A percentile compares a stretch with the other conserved stretches of the same genome.
These are phyloP conservation scores for Forbesichthys agassizii DNA, from an alignment of 2,113 vertebrate species.

Conservation along the genomic window DNA sequence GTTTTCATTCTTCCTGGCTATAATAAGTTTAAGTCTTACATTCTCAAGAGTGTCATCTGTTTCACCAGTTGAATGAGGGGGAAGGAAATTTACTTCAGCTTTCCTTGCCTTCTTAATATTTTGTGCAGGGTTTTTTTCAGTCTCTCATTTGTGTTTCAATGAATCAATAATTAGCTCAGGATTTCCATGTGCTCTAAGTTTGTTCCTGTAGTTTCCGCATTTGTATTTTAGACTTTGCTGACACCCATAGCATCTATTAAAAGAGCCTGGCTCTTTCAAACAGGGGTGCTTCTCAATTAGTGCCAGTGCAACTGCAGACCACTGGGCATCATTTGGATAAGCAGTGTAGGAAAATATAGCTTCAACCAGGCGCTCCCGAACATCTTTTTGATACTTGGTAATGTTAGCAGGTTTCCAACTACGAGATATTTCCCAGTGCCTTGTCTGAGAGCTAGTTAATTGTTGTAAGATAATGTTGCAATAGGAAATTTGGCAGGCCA, in stretches of 20 bases:
- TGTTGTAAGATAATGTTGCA: slow-evolving; percentile 27
- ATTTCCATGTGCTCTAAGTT: slow-evolving; percentile 31
- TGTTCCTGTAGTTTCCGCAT: slow-evolving; percentile 34
- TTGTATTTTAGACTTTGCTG: slow-evolving; percentile 38
- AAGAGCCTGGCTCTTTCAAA: slow-evolving; percentile 36
- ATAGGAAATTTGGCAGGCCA: slow-evolving; percentile 32
- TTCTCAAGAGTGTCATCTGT: background rate
- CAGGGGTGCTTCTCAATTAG: slow-evolving; percentile 38
- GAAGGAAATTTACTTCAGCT: slow-evolving; percentile 29
- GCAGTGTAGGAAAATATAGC: slow-evolving; percentile 26
- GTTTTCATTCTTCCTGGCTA: background rate
- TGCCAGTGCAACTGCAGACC: slow-evolving; percentile 8
- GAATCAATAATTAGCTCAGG: slow-evolving; percentile 37
- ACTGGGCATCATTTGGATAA: slow-evolving; percentile 26
- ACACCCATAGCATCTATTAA: slow-evolving; percentile 31
- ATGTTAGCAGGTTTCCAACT: slow-evolving; percentile 12
- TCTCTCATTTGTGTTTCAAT: slow-evolving; percentile 22
- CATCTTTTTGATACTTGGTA: slow-evolving; percentile 12
- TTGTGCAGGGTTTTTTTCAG: slow-evolving; percentile 15
- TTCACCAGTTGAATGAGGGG: slow-evolving; percentile 3
- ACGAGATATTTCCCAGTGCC: slow-evolving; percentile 18
- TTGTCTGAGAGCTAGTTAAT: slow-evolving; percentile 20
- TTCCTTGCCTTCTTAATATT: slow-evolving; percentile 39
- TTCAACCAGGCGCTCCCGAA: slow-evolving; percentile 27
- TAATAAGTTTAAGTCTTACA: slow-evolving; percentile 3